Evolutionary conservation across 2,888 invertebrate genomes (phyloP), one percentile per base, ranked within the genome.

Genomic region (Teleogryllus oceanicus): DNA sequence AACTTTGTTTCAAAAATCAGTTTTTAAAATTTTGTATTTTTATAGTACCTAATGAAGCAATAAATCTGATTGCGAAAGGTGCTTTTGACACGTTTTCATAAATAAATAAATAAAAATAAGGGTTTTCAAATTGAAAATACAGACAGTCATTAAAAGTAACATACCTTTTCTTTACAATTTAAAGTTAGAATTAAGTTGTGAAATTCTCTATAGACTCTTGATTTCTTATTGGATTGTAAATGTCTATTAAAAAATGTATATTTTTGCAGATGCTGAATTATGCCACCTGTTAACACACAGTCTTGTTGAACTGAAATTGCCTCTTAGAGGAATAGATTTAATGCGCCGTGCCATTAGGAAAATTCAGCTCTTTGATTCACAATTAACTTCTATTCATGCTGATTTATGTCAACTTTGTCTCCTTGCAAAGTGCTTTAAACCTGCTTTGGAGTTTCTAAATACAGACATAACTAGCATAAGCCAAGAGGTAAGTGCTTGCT

Each of bases 321-420:
- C 96, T 24, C 91, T 96, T 83, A 90, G 93, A 85, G 98, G 97
- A 21, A 96, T 98, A 81, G 91, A 92, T 85, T 89, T 96, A 79
- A 86, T 98, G 79, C 91, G 91, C 83, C 92, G 92, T 85, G 97
- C 97, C 20, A 96, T 98, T 83, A 91, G 93, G 83, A 97, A 97
- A 87, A 93, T 97, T 83, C 95, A 96, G 86, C 88, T 95, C 24
- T 93, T 92, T 87, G 94, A 96, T 84, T 93, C 95, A 18, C 97
- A 98, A 87, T 88, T 98, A 82, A 98, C 98, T 50, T 95, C 97
- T 3, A 93, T 98, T 83, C 98, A 99, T 88, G 94, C 96, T 20
- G 96, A 97, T 88, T 89, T 98, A 79, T 97, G 96, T 86, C 96
- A 96, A 87, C 89, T 98, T 21, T 97, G 98, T 88, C 90, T 99